Evolutionary conservation across 2,797 vertebrate species (phyloP), one percentile per base, ranked within the genome.

Genomic region (Phalanger gymnotis): DNA sequence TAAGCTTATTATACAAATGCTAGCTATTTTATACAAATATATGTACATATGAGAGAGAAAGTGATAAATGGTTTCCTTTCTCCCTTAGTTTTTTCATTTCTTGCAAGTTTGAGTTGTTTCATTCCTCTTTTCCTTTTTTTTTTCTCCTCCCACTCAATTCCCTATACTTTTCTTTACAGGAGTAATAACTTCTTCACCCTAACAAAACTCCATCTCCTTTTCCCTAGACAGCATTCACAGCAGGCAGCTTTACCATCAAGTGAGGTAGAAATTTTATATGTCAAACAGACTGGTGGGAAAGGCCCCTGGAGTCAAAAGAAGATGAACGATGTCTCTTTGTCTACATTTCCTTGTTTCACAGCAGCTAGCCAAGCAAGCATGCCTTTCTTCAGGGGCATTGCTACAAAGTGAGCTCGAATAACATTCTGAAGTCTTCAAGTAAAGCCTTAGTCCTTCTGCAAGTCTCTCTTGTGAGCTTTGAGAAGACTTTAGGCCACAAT

Each of bases 391-490:
- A 95, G 96, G 97, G 97, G 47, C 93, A 97, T 54, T 94, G 94
- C 97, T 98, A 97, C 96, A 98, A 98, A 98, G 97, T 96, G 97
- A 92, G 92, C 94, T 98, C 97, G 97, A 51, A 93, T 98, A 98
- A 96, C 96, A 94, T 95, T 96, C 97, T 97, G 96, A 98, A 98
- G 95, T 57, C 51, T 97, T 97, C 95, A 95, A 98, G 96, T 95
- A 97, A 98, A 98, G 97, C 95, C 91, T 97, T 95, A 87, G 94
- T 92, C 97, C 97, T 98, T 96, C 94, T 97, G 94, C 90, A 47
- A 96, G 92, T 97, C 54, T 97, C 61, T 97, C 98, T 98, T 96
- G 96, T 96, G 98, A 98, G 97, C 96, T 95, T 87, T 73, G 95
- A 96, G 98, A 97, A 94, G 92, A 95, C 96, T 96, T 97, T 97